Percentiles rank a stretch among this genome's conserved stretches.
phyloP scores from a whole-genome alignment of 2,888 invertebrate genomes.

The Drosophila paramelanica region DNA sequence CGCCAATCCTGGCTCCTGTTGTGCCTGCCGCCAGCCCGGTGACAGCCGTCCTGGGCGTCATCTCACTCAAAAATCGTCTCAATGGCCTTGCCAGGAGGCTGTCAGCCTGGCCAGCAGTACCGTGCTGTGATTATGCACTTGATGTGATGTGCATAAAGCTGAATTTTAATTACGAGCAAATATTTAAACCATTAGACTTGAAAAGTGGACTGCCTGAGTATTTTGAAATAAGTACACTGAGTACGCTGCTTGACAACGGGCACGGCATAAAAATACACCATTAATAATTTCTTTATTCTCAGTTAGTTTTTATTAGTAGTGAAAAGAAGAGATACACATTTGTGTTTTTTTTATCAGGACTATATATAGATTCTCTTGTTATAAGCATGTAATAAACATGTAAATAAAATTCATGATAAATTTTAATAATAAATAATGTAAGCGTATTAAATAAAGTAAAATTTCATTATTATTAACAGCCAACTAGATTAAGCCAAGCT shows the following conservation, averaged over 20 bases:
- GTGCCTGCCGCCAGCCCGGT: constrained; percentile 29
- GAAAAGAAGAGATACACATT: too few species aligned
- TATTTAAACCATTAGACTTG: constrained; percentile 72
- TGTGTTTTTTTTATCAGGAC: too few species aligned
- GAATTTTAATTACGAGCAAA: constrained; percentile 80
- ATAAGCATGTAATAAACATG: too few species aligned
- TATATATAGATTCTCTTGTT: too few species aligned
- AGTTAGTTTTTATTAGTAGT: too few species aligned
- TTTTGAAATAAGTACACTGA: neutral
- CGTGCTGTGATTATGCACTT: constrained; percentile 74
- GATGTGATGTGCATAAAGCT: constrained; percentile 76
- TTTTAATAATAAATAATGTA: too few species aligned
- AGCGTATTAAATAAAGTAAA: too few species aligned
- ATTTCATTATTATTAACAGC: too few species aligned
- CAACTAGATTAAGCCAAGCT: too few species aligned
- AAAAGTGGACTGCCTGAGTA: constrained; percentile 37
- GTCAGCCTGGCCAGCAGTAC: constrained; percentile 33
- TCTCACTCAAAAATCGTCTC: constrained; percentile 64
- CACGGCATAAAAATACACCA: too few species aligned
- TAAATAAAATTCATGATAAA: too few species aligned
- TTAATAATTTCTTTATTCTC: too few species aligned
- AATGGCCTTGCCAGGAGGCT: constrained; percentile 67
- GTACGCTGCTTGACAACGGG: neutral
- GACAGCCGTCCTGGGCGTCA: constrained; percentile 55
- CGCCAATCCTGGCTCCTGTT: neutral